These are phyloP conservation scores for Cichladusa arquata DNA, from an alignment of 2,113 vertebrate genomes.

Conservation along the genomic window DNA sequence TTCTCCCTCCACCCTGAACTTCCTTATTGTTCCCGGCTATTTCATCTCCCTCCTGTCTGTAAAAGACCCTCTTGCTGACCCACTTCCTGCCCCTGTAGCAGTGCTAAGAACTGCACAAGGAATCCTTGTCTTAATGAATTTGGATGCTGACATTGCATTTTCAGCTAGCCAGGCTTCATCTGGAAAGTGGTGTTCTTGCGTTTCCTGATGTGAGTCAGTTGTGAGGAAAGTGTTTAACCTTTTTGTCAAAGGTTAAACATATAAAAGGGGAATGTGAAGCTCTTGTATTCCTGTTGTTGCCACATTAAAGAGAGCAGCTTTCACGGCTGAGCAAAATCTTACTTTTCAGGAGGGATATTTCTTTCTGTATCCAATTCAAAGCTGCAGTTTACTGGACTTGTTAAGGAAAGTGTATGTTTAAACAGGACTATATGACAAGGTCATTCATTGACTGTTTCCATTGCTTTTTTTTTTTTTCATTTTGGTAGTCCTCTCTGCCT, in stretches of 20 bases:
- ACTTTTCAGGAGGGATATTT: background rate
- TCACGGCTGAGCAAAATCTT: background rate
- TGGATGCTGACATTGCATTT: constrained; percentile 14
- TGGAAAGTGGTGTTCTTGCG: constrained; percentile 4
- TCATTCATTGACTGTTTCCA: background rate
- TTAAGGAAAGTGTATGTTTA: background rate
- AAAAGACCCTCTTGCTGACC: constrained; percentile 6
- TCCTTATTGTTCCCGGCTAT: background rate
- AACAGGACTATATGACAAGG: background rate
- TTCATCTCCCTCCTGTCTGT: background rate
- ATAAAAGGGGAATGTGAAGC: constrained; percentile 54
- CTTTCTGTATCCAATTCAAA: background rate
- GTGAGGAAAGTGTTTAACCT: constrained; percentile 61
- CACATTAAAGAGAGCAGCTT: constrained; percentile 3
- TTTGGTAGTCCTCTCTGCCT: background rate
- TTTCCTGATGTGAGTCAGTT: constrained; percentile 68
- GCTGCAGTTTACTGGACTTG: background rate
- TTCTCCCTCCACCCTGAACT: background rate
- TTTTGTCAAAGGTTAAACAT: constrained; percentile 70
- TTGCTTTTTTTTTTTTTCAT: background rate
- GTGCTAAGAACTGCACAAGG: background rate
- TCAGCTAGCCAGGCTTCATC: constrained; percentile 39
- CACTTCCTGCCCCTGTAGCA: constrained; percentile 20
- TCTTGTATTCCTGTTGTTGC: constrained; percentile 56
- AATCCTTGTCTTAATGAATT: constrained; percentile 27